Conservation (phyloP, 1,140 invertebrate species). For the Drosophila persimilis region DNA sequence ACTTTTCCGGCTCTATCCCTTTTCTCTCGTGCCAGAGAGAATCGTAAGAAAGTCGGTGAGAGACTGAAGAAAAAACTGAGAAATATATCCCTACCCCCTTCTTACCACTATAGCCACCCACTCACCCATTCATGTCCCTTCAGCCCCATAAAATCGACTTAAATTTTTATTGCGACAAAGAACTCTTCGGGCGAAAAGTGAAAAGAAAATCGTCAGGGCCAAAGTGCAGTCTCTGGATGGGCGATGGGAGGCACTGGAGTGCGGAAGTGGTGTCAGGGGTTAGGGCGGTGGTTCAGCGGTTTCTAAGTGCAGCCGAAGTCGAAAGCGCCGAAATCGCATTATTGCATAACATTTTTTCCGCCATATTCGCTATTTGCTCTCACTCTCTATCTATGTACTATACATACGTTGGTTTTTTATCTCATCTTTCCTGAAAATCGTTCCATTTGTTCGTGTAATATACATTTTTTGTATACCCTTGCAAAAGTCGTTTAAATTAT, state of each 20-base stretch:
- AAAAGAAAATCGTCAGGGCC: constrained; percentile 44
- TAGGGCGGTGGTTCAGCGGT: constrained; percentile 20
- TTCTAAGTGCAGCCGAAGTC: constrained; percentile 56
- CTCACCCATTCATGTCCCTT: constrained; percentile 13
- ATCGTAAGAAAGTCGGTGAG: constrained; percentile 25
- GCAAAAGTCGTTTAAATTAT: no score
- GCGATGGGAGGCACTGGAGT: no score
- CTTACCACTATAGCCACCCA: no score
- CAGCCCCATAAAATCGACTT: constrained; percentile 73
- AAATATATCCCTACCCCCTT: background rate
- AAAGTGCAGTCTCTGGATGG: constrained; percentile 42
- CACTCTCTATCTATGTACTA: background rate
- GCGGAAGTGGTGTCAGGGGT: background rate
- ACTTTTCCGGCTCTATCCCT: constrained; percentile 27
- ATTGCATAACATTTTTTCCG: constrained; percentile 44
- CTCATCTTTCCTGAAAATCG: no score
- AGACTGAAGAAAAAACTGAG: background rate
- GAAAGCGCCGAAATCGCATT: constrained; percentile 57
- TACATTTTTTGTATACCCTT: constrained; percentile 2
- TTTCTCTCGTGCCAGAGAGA: constrained; percentile 38
- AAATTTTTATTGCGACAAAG: constrained; percentile 75
- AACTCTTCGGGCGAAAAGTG: constrained; percentile 52
- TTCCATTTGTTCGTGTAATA: no score
- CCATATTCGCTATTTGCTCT: constrained; percentile 3
- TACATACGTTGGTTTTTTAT: no score